A percentile compares a stretch with the other conserved stretches of the same genome.
Conservation (phyloP, 2,888 invertebrate species). For the Eupithecia subfuscata region DNA sequence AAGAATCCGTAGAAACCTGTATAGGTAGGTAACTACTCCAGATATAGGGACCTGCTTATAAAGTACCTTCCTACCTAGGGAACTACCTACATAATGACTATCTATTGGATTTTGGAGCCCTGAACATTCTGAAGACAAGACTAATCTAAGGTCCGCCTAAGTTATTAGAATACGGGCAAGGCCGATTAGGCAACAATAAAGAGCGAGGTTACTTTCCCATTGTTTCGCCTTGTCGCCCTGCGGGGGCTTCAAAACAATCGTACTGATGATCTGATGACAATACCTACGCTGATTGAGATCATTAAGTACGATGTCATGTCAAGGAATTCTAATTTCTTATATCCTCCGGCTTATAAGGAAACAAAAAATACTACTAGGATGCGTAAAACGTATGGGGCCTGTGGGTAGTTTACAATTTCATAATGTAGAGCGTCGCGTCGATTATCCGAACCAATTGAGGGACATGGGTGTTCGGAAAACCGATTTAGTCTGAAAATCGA, state of each 20-base stretch:
- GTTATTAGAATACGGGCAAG: constrained; percentile 51
- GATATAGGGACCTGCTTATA: not conserved
- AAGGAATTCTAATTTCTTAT: constrained; percentile 6
- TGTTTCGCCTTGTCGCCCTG: constrained; percentile 47
- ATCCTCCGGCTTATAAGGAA: not conserved
- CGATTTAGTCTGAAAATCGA: no score
- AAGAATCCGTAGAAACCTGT: constrained; percentile 17
- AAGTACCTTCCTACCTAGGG: not conserved
- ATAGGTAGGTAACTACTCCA: not conserved
- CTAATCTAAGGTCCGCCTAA: not conserved
- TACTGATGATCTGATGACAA: constrained; percentile 22
- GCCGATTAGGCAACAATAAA: constrained; percentile 49
- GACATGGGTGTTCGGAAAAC: no score
- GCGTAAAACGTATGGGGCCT: not conserved
- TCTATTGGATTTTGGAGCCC: not conserved
- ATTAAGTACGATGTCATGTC: not conserved
- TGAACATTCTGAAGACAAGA: not conserved
- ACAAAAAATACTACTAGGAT: not conserved
- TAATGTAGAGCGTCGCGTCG: no score
- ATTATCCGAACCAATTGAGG: no score
- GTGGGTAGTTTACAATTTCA: not conserved
- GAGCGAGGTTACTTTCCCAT: constrained; percentile 62
- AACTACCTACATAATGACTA: not conserved
- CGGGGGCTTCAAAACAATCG: constrained; percentile 23
- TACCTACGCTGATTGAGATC: not conserved